These are phyloP conservation scores for Lophotriccus pileatus DNA, from an alignment of 2,797 vertebrate genomes.

Conservation along the genomic window DNA sequence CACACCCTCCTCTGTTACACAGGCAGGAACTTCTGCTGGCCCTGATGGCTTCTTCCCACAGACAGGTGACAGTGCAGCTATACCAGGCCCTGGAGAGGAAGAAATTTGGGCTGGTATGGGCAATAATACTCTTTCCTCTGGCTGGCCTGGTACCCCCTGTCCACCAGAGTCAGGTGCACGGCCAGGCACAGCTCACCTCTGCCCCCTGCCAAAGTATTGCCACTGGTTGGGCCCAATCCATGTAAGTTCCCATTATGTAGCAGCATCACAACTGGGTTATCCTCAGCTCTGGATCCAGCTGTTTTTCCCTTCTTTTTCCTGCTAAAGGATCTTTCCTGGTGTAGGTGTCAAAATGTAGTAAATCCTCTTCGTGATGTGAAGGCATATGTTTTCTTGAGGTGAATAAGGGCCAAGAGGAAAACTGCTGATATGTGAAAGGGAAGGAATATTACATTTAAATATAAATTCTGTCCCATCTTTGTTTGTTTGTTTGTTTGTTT, in stretches of 20 bases:
- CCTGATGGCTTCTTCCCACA: not conserved
- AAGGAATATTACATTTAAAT: not conserved
- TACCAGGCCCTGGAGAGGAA: not conserved
- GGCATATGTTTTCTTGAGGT: not conserved
- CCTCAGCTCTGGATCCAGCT: not conserved
- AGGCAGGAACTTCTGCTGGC: not conserved
- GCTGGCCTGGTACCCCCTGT: not conserved
- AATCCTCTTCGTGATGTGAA: not conserved
- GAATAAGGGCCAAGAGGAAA: not conserved
- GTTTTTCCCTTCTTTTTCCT: not conserved
- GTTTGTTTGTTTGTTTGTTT: too few relatives aligned
- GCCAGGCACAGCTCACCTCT: not conserved
- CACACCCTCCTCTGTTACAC: not conserved
- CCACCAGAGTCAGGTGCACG: not conserved
- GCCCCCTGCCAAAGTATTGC: not conserved
- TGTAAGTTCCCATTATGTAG: not conserved
- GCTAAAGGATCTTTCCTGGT: not conserved
- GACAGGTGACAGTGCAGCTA: accelerated
- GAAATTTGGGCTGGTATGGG: not conserved
- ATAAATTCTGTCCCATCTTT: not conserved
- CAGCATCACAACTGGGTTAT: not conserved
- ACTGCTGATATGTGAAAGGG: not conserved
- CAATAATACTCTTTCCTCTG: not conserved
- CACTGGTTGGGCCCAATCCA: not conserved
- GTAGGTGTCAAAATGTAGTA: not conserved